These are phyloP conservation scores for Halictus quadricinctus DNA, from an alignment of 2,888 invertebrate species.

Conservation along the genomic window DNA sequence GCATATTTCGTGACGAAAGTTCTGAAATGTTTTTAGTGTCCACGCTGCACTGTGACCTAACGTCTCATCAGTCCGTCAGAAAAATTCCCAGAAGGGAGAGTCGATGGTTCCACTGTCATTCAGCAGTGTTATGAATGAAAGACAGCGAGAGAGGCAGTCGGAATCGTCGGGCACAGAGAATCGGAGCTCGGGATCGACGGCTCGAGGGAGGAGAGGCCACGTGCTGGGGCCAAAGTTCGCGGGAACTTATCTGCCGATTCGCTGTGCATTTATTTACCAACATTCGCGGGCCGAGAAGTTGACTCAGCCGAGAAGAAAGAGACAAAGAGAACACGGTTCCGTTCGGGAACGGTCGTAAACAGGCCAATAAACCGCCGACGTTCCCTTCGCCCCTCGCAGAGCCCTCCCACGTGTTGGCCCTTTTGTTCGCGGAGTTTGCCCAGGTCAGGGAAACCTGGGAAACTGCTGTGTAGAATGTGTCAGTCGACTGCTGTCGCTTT, in stretches of 20 bases:
- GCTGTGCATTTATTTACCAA: conserved; percentile 65
- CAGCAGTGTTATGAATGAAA: not conserved
- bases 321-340: not conserved
- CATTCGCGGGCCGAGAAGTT: conserved; percentile 23
- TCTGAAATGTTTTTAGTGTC: not conserved
- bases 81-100: not conserved
- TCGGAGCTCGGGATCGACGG: not conserved
- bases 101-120: not conserved
- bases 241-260: conserved; percentile 51
- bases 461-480: not conserved
- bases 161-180: not conserved
- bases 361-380: not conserved
- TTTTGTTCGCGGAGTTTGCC: not conserved
- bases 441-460: not conserved
- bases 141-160: not conserved
- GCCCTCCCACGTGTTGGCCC: not conserved
- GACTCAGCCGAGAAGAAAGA: not conserved
- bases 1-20: not conserved
- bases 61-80: not conserved
- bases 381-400: not conserved
- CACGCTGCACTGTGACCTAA: not conserved
- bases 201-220: conserved; percentile 24
- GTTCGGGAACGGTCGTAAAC: not conserved
- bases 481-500: not conserved
- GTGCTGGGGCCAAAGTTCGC: conserved; percentile 56